Evolutionary conservation across 2,113 vertebrate species (phyloP).

Genomic region (Halcyon malimbica): DNA sequence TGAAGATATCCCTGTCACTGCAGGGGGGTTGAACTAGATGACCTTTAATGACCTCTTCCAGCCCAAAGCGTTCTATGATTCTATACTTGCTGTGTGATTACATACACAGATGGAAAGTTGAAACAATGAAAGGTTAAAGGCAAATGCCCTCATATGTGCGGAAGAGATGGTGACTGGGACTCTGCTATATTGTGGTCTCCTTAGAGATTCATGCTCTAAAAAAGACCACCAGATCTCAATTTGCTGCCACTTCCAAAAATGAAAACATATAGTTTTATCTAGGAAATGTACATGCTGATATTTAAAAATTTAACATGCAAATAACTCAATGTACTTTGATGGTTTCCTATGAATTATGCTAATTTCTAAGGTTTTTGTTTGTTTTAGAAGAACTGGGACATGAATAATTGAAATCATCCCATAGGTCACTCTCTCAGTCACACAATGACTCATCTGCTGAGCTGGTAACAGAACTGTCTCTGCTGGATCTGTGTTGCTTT

Average conservation of each 20-base stretch:
- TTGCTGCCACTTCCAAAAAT: not conserved
- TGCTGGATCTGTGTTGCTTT: conserved; percentile 38
- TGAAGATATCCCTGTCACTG: too few species aligned
- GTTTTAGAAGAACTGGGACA: not conserved
- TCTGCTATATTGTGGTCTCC: not conserved
- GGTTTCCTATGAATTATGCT: not conserved
- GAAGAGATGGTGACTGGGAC: not conserved
- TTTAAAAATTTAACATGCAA: not conserved
- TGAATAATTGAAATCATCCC: conserved; percentile 17
- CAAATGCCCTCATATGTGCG: not conserved
- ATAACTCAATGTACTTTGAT: not conserved
- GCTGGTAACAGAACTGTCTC: conserved; percentile 48
- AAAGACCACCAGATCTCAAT: not conserved
- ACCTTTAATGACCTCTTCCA: too few species aligned
- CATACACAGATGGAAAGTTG: not conserved
- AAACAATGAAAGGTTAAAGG: not conserved
- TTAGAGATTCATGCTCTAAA: not conserved
- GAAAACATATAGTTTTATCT: not conserved
- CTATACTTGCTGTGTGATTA: not conserved
- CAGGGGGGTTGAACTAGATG: too few species aligned
- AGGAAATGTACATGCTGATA: not conserved
- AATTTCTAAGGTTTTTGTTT: not conserved
- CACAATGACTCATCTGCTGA: conserved; percentile 45
- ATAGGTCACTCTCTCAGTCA: not conserved
- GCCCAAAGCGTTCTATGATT: not conserved